Evolutionary conservation across 2,888 invertebrate genomes (phyloP).

Genomic region (Sphaerophoria rueppellii): DNA sequence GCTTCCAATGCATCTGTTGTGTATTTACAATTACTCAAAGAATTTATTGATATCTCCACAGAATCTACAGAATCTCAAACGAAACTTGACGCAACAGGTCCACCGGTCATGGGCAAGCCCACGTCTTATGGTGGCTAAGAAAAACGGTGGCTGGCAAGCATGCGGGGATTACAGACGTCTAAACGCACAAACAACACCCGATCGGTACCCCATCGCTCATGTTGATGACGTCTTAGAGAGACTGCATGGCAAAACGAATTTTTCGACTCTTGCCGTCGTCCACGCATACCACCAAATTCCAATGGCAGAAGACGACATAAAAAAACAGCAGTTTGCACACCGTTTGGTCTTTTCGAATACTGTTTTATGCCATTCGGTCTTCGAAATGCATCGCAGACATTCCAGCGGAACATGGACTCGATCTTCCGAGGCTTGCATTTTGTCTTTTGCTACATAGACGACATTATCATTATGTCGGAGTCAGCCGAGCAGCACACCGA

Average conservation of each 20-base stretch:
- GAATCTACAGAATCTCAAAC: not conserved
- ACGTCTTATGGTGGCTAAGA: slow-evolving; percentile 76
- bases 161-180: slow-evolving; percentile 76
- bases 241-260: too few species aligned
- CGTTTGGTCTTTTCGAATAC: slow-evolving; percentile 79
- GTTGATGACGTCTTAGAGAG: not conserved
- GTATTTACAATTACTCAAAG: not conserved
- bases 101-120: slow-evolving; percentile 70
- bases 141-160: slow-evolving; percentile 30
- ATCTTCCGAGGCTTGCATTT: slow-evolving; percentile 75
- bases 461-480: slow-evolving; percentile 75
- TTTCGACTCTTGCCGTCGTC: slow-evolving; percentile 70
- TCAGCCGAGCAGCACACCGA: slow-evolving; percentile 64
- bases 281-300: slow-evolving; percentile 79
- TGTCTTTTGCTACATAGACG: slow-evolving; percentile 76
- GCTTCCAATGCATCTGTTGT: not conserved
- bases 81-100: slow-evolving; percentile 3
- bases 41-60: slow-evolving; percentile 2
- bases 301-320: slow-evolving; percentile 76
- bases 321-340: slow-evolving; percentile 79
- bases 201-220: slow-evolving; percentile 76
- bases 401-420: slow-evolving; percentile 54
- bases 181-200: slow-evolving; percentile 76
- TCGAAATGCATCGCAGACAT: slow-evolving; percentile 79
- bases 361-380: slow-evolving; percentile 74